Base-by-base conservation (phyloP, 1,140 invertebrate genomes). In the Ceratoteleas bidentatus region DNA sequence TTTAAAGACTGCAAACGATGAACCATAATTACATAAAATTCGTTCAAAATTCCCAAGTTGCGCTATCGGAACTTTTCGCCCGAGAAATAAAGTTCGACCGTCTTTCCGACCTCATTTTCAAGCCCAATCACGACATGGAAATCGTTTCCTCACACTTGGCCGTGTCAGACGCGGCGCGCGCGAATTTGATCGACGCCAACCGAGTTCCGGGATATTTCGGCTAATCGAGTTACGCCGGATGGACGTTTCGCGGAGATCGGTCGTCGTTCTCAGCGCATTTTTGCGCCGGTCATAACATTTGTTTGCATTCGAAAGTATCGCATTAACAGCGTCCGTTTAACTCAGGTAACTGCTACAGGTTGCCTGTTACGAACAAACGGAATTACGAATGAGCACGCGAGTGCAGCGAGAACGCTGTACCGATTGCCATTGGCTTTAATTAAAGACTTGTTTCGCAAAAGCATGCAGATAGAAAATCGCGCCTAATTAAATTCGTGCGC, bases 351-450 rank as follows among this genome's bases (percentile, higher is more conserved):
- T 52, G 80, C 80, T 77, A 83, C 80, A 83, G 80, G 80, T 83
- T 82, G 80, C 68, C 64, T 73, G 73, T 77, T 82, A 74, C 68
- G 73, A 64, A 73, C 64, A 77, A 82, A 82, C 74, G 80, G 73
- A 82, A 82, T 82, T 82, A 82, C 80, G 73, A 77, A 82, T 56
- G 74, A 77, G 73, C 73, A 82, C 74, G 73, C 73, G 70, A 82
- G 60, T 72, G 69, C 45, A 77, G 64, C 54, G 62, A 76, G 79
- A 81, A 77, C 73, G 36, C 65, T 24, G 40, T 82, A 70, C 80
- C 73, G 64, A 77, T 83, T 82, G 62, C 74, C 52, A 66, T 82
- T 74, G 74, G 57, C 45, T 77, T 82, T 77, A 82, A 77, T 82
- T 82, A 68, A 77, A 82, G 56, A 74, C 73, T 69, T 82, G 74